Percentiles rank a stretch among this genome's conserved stretches.
These are phyloP conservation scores for Apus apus DNA, from an alignment of 2,113 vertebrate species.

Conservation along the genomic window DNA sequence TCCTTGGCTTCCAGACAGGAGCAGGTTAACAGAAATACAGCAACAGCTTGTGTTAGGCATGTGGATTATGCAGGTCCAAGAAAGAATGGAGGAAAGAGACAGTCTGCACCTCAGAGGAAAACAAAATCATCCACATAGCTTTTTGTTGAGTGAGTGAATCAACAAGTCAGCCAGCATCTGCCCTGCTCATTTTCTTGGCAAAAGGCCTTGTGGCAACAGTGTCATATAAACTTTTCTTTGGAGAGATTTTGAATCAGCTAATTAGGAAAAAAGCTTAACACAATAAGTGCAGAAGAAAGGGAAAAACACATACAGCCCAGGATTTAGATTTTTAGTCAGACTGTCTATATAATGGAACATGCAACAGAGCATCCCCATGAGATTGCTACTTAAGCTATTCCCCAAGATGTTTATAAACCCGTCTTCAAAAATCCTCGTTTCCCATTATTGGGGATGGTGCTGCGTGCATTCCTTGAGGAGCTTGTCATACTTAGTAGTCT, in stretches of 20 bases:
- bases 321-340: background rate
- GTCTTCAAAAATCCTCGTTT: background rate
- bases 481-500: slow-evolving; percentile 1
- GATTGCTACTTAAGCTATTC: background rate
- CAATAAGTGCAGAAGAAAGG: background rate
- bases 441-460: background rate
- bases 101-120: slow-evolving; percentile 23
- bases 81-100: background rate
- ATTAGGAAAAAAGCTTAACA: background rate
- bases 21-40: background rate
- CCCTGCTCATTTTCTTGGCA: slow-evolving; percentile 51
- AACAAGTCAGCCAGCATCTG: slow-evolving; percentile 15
- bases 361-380: background rate
- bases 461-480: background rate
- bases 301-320: background rate
- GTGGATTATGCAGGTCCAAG: background rate
- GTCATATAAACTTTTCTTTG: slow-evolving; percentile 48
- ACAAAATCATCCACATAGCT: background rate
- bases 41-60: background rate
- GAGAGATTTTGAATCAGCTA: slow-evolving; percentile 32
- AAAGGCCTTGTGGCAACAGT: background rate
- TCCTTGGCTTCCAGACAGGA: background rate
- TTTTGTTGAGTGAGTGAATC: slow-evolving; percentile 15
- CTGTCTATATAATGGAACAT: background rate
- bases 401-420: background rate